Evolutionary conservation across 1,140 invertebrate species (phyloP).

Genomic region (Ladona fulva): DNA sequence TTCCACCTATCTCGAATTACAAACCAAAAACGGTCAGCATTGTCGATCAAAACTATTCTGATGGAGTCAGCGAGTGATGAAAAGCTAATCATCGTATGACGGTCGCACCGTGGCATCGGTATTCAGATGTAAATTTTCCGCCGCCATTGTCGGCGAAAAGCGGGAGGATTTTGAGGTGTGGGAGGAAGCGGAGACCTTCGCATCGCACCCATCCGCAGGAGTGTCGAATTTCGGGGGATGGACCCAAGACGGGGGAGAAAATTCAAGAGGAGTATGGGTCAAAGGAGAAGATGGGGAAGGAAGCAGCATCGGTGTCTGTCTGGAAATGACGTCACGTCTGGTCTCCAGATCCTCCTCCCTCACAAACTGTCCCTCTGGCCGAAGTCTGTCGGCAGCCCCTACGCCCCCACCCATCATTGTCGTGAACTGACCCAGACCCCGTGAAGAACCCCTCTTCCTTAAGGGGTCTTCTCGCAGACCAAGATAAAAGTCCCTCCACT

Average conservation of each 20-base stretch:
- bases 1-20: too few species aligned
- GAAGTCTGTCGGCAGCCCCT: not conserved
- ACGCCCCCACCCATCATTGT: not conserved
- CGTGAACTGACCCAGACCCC: not conserved
- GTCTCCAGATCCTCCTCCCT: conserved; percentile 5
- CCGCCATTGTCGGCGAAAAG: not conserved
- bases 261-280: not conserved
- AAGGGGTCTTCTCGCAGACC: not conserved
- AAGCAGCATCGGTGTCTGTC: conserved; percentile 13
- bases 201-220: not conserved
- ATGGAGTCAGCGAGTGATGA: too few species aligned
- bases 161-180: not conserved
- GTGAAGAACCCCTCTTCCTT: not conserved
- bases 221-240: not conserved
- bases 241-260: not conserved
- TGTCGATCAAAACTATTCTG: too few species aligned
- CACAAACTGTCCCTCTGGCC: conserved; percentile 3
- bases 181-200: not conserved
- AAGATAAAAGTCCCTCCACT: not conserved
- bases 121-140: too few species aligned
- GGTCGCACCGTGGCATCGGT: too few species aligned
- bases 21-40: too few species aligned
- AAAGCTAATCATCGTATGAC: too few species aligned
- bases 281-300: not conserved
- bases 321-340: conserved; percentile 17